Evolutionary conservation across 1,140 invertebrate species (phyloP).

Genomic region (Stegodyphus dumicola): DNA sequence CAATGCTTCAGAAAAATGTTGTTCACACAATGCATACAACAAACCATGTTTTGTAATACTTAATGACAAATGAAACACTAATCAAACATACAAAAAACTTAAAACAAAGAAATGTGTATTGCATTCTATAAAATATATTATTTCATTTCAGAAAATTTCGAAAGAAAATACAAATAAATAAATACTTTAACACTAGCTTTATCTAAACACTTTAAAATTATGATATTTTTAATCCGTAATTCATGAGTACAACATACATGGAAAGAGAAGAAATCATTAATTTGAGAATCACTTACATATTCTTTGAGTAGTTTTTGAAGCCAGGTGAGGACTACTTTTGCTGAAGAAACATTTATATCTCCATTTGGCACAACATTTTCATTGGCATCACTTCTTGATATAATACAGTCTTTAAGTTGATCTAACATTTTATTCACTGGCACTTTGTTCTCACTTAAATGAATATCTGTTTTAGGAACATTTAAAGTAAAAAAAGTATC

Average conservation of each 20-base stretch:
- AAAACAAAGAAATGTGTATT: too few species aligned
- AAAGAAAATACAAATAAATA: too few species aligned
- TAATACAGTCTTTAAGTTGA: constrained; percentile 32
- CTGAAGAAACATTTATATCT: constrained; percentile 17
- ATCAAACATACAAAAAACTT: too few species aligned
- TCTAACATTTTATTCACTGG: constrained; percentile 22
- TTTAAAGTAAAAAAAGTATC: constrained; percentile 1
- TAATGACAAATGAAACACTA: too few species aligned
- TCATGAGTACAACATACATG: background rate
- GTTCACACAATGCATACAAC: too few species aligned
- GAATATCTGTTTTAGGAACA: background rate
- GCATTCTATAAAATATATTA: too few species aligned
- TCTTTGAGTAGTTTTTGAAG: constrained; percentile 23
- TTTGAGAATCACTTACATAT: background rate
- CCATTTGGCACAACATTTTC: constrained; percentile 26
- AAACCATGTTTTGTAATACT: too few species aligned
- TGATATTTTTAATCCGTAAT: too few species aligned
- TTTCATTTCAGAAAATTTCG: too few species aligned
- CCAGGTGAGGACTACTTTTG: constrained; percentile 36
- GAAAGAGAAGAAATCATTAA: background rate
- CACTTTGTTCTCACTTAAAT: background rate
- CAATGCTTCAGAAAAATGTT: too few species aligned
- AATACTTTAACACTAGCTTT: too few species aligned
- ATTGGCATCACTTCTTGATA: constrained; percentile 30
- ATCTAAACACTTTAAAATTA: too few species aligned